Base-by-base conservation (phyloP, 2,113 vertebrate species). In the Vanacampus margaritifer region DNA sequence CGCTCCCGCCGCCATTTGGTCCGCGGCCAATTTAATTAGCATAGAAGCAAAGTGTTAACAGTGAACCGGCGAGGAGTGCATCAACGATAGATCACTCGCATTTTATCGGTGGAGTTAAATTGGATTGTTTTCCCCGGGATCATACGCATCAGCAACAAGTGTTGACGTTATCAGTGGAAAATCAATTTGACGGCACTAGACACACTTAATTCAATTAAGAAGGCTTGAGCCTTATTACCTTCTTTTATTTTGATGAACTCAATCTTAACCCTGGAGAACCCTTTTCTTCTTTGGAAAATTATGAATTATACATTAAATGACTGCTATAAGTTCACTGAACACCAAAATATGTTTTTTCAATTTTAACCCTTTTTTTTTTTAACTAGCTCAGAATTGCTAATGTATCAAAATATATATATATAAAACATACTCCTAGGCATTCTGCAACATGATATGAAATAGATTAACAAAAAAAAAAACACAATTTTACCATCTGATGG, bases 11-110 rank as follows among this genome's bases (percentile, higher is more conserved):
- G 68, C 71, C 72, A 64, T 83, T 85, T 87, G 87, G 86, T 82
- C 58, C 10, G 12, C 32, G 1, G 79, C 88, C 89, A 89, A 86
- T 89, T 89, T 90, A 88, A 91, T 91, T 90, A 88, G 72, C 72
- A 86, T 78, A 84, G 86, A 82, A 89, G 84, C 86, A 79, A 84
- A 88, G 83, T 78, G 83, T 86, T 86, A 90, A 88, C 85, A 84
- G 83, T 73, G 73, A 72, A 64, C 48, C 17, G 45, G 51, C 46
- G 46, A n/a, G 46, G 46, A 21, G 46, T 54, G 51, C 61, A 54
- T 54, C 63, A 36, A 57, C 64, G 36, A 71, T 24, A 69, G 62
- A 79, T 82, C 58, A 72, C 60, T 26, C 4, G n/a, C 13, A 13
- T 62, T 62, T 43, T 62, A 62, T 26, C 13, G 60, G 60, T 54